These are phyloP conservation scores for Zoanthus sociatus DNA, from an alignment of 92 coral and sea anemone species.

Conservation along the genomic window DNA sequence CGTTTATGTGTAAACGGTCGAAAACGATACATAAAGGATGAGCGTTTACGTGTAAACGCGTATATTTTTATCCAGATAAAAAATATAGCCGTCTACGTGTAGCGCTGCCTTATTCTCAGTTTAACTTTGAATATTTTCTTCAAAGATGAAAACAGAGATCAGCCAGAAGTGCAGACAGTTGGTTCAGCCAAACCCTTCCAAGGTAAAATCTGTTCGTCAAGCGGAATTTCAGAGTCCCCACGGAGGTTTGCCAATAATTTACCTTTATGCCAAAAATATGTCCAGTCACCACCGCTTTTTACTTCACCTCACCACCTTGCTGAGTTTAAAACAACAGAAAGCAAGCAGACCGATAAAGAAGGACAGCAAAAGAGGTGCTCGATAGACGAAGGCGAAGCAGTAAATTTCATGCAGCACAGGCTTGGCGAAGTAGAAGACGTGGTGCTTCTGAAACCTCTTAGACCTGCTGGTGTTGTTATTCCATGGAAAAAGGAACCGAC, in stretches of 20 bases:
- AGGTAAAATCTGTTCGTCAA: not conserved
- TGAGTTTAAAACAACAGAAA: conserved; percentile 31
- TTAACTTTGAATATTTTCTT: not conserved
- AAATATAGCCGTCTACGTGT: too few species aligned
- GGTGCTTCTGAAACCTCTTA: conserved; percentile 58
- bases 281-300: conserved; percentile 37
- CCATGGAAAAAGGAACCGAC: conserved; percentile 74
- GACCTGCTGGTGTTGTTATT: conserved; percentile 88
- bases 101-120: not conserved
- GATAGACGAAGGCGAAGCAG: conserved; percentile 6
- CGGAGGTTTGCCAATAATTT: conserved; percentile 7
- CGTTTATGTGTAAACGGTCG: too few species aligned
- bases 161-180: not conserved
- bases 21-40: too few species aligned
- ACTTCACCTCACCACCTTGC: conserved; percentile 16
- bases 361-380: conserved; percentile 24
- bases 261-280: conserved; percentile 2
- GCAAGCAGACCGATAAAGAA: conserved; percentile 11
- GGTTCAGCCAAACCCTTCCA: not conserved
- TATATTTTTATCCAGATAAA: too few species aligned
- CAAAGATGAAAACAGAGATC: not conserved
- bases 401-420: conserved; percentile 5
- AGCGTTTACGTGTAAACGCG: too few species aligned
- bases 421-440: not conserved
- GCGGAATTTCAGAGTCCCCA: not conserved